Conservation (phyloP, 1,140 invertebrate genomes). For the Chironomus tepperi region DNA sequence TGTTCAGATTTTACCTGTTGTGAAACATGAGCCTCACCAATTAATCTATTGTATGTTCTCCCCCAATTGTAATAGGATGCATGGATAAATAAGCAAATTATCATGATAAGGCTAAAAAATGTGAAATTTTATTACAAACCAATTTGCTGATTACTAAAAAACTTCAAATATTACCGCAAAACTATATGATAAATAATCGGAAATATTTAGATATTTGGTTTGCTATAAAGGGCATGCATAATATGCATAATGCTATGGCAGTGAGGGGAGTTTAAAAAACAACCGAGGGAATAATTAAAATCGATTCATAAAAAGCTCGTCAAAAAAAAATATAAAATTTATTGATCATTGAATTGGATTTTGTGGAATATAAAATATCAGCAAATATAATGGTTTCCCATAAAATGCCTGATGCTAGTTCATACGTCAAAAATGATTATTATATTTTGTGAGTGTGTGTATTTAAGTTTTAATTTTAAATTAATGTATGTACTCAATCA, state of each 20-base stretch:
- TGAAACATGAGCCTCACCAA: no score
- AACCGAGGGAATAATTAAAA: constrained; percentile 11
- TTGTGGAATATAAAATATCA: not conserved
- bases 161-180: no score
- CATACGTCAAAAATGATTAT: constrained; percentile 4
- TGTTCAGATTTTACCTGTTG: no score
- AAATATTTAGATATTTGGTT: no score
- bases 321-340: not conserved
- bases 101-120: no score
- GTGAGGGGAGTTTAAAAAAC: not conserved
- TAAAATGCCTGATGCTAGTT: not conserved
- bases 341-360: not conserved
- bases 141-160: no score
- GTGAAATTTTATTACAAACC: no score
- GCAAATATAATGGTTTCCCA: constrained; percentile 6
- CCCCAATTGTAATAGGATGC: no score
- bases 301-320: not conserved
- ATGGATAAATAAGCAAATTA: no score
- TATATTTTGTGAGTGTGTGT: not conserved
- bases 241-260: not conserved
- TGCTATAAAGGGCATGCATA: no score
- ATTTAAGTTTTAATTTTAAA: not conserved
- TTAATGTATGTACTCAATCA: not conserved
- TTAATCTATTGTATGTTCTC: no score
- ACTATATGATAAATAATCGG: no score